Evolutionary conservation across 2,888 invertebrate genomes (phyloP).

Genomic region (Dryadula phaetusa): DNA sequence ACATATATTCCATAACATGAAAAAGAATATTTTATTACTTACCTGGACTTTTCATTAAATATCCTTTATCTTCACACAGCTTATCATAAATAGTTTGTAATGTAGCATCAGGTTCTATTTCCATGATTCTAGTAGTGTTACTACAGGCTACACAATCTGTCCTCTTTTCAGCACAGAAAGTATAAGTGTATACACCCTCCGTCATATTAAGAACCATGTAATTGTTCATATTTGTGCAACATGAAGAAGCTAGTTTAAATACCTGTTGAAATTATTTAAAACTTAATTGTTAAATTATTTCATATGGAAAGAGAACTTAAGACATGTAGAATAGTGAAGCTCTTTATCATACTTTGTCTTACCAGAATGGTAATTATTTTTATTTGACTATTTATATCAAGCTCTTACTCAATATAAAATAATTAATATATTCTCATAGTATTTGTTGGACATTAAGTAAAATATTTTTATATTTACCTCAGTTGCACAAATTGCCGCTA

Average conservation of each 20-base stretch:
- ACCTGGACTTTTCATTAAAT: slow-evolving; percentile 96
- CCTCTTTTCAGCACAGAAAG: slow-evolving; percentile 95
- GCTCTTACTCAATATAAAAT: too few relatives aligned
- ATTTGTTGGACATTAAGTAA: too few relatives aligned
- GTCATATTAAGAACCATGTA: slow-evolving; percentile 98
- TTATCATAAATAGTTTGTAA: slow-evolving; percentile 92
- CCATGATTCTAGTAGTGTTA: slow-evolving; percentile 86
- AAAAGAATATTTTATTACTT: slow-evolving; percentile 19
- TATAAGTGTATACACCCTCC: slow-evolving; percentile 98
- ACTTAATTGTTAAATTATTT: too few relatives aligned
- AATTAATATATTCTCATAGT: too few relatives aligned
- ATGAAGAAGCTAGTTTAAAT: slow-evolving; percentile 97
- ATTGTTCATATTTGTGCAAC: slow-evolving; percentile 95
- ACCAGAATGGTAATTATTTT: too few relatives aligned
- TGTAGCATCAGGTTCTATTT: slow-evolving; percentile 84
- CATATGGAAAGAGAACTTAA: too few relatives aligned
- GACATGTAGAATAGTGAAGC: too few relatives aligned
- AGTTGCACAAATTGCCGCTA: slow-evolving; percentile 97
- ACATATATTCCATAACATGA: too few relatives aligned
- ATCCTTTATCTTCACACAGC: slow-evolving; percentile 89
- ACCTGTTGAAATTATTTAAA: slow-evolving; percentile 85
- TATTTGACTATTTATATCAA: too few relatives aligned
- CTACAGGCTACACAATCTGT: slow-evolving; percentile 95
- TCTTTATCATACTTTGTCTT: too few relatives aligned
- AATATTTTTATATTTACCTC: slow-evolving; percentile 84